Conservation (phyloP, 2,113 vertebrate genomes). For the Ageneiosus marmoratus region DNA sequence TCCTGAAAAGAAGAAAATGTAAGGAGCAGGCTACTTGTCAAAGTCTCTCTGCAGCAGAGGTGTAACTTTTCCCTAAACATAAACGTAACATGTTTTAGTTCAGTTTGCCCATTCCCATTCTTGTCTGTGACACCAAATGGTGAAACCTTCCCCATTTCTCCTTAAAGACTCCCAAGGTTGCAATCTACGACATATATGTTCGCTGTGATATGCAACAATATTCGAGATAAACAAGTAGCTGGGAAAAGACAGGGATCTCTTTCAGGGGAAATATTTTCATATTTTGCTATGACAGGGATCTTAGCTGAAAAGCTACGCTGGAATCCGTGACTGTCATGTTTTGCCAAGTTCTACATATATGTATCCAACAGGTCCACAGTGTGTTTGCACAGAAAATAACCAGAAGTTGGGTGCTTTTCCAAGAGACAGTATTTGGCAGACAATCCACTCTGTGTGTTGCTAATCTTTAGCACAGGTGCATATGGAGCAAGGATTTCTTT, state of each 20-base stretch:
- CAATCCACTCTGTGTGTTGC: constrained; percentile 1
- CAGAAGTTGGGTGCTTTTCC: constrained; percentile 25
- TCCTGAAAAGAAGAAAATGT: constrained; percentile 29
- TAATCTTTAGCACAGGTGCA: constrained; percentile 23
- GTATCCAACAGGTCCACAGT: constrained; percentile 39
- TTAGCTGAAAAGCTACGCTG: constrained; percentile 10
- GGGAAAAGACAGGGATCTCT: constrained; percentile 25
- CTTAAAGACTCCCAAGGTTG: constrained; percentile 29
- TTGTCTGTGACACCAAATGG: constrained; percentile 37
- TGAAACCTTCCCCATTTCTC: constrained; percentile 45
- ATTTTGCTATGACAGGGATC: constrained; percentile 33
- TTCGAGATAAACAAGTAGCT: constrained; percentile 35
- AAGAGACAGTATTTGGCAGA: constrained; percentile 22
- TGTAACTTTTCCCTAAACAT: constrained; percentile 41
- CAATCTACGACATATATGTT: constrained; percentile 20
- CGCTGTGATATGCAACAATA: constrained; percentile 30
- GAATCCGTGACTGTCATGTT: constrained; percentile 29
- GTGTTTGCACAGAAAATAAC: constrained; percentile 51
- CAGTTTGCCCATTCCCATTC: constrained; percentile 47
- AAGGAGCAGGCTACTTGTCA: not conserved
- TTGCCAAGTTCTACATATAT: constrained; percentile 39
- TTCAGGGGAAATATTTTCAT: constrained; percentile 6
- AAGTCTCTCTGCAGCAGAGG: constrained; percentile 6
- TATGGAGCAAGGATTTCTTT: not conserved
- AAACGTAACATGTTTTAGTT: constrained; percentile 49